Conservation (phyloP, 2,888 invertebrate genomes). For the Asteroscopus sphinx region DNA sequence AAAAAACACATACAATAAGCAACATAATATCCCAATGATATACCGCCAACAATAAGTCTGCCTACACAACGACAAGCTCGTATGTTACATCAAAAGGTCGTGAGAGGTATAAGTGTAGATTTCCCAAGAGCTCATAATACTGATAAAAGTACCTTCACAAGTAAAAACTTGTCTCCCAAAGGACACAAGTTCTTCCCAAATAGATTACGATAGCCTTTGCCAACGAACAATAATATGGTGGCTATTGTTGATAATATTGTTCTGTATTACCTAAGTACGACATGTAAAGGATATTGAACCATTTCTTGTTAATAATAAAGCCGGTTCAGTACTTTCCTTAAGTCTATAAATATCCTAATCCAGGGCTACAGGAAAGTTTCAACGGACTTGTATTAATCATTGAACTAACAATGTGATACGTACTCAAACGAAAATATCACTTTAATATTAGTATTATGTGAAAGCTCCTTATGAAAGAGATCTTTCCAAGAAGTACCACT, state of each 20-base stretch:
- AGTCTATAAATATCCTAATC: too few relatives aligned
- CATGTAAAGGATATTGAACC: constrained; percentile 19
- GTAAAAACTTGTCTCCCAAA: constrained; percentile 72
- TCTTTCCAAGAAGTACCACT: too few relatives aligned
- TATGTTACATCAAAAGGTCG: constrained; percentile 51
- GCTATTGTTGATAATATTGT: constrained; percentile 47
- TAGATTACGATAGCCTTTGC: constrained; percentile 72
- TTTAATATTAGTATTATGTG: too few relatives aligned
- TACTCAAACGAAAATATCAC: too few relatives aligned
- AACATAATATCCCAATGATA: constrained; percentile 14
- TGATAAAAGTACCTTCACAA: constrained; percentile 75
- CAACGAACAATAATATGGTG: constrained; percentile 53
- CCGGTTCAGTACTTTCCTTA: background rate
- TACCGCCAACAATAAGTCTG: constrained; percentile 16
- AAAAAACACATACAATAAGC: too few relatives aligned
- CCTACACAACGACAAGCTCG: constrained; percentile 20
- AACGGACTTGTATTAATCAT: too few relatives aligned
- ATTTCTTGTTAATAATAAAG: constrained; percentile 14
- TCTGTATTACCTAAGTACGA: constrained; percentile 2
- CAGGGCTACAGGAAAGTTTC: too few relatives aligned
- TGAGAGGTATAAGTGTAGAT: constrained; percentile 70
- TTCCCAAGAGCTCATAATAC: constrained; percentile 75
- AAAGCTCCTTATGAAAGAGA: too few relatives aligned
- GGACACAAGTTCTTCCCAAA: constrained; percentile 72
- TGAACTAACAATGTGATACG: too few relatives aligned